Evolutionary conservation across 2,888 invertebrate genomes (phyloP), one percentile per base, ranked within the genome.

Genomic region (Blastobasis adustella): DNA sequence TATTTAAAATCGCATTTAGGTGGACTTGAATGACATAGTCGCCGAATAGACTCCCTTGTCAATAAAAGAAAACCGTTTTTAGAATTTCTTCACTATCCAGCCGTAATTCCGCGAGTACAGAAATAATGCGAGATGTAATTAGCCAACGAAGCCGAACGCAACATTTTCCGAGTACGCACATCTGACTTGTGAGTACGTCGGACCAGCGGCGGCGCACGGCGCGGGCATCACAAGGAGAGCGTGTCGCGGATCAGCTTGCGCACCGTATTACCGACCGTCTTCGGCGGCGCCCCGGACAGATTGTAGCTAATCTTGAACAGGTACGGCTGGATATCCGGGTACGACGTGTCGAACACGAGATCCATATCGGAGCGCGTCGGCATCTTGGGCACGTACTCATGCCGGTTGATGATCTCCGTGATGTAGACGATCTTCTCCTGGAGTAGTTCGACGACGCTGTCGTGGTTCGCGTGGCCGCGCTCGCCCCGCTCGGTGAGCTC

Each of bases 361-460:
- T 97, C 97, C 57, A 98, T 90, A 78, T 99, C 98, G 23, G 94
- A 94, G 75, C 96, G 95, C 75, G 93, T 94, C 58, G 98, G 98
- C 92, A 97, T 96, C 85, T 97, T 97, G 23, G 99, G 99, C 61
- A 98, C 92, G 88, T 98, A 99, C 73, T 98, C 97, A 75, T 97
- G 96, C 59, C 95, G 91, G 81, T 98, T 98, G 92, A 99, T 97
- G 49, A 96, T 93, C 82, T 98, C 97, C 0, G 98, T 96, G 67
- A 99, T 96, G 73, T 96, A 96, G 50, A 98, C 91, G 50, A 99
- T 95, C 76, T 98, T 98, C 69, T 99, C 98, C 46, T 96, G 94
- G 46, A 99, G 83, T 71, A 95, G 85, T 67, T 96, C 96, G 37
- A 96, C 95, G 10, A 96, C 93, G 78, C 93, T 94, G 79, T 98